Conservation (phyloP, 2,113 vertebrate genomes). For the Tinamus guttatus region DNA sequence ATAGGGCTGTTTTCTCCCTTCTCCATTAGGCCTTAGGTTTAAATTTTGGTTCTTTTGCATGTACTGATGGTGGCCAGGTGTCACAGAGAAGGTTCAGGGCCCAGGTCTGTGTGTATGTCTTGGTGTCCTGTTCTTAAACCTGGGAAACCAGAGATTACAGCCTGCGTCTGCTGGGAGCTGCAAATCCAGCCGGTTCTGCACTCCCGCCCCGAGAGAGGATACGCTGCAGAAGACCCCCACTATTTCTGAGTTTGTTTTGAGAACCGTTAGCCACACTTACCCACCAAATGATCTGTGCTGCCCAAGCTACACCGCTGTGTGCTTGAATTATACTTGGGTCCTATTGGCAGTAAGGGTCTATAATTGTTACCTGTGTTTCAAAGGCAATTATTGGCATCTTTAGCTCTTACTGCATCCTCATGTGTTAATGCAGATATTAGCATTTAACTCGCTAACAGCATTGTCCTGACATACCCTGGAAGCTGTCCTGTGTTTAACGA, state of each 20-base stretch:
- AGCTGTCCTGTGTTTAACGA: background rate
- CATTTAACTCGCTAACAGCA: background rate
- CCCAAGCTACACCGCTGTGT: background rate
- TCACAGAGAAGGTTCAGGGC: background rate
- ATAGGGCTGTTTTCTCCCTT: background rate
- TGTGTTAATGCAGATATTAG: background rate
- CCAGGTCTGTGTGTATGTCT: fast-evolving
- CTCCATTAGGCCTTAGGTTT: background rate
- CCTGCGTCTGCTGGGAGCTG: background rate
- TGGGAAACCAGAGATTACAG: background rate
- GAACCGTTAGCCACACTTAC: background rate
- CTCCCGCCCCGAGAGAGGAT: background rate
- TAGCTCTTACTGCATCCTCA: background rate
- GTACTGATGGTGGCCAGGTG: background rate
- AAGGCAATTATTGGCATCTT: background rate
- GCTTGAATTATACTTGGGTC: background rate
- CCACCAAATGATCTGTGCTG: background rate
- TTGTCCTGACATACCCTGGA: background rate
- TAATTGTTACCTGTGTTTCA: background rate
- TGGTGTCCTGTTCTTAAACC: background rate
- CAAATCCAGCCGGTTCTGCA: background rate
- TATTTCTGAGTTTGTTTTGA: background rate
- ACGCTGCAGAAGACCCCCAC: background rate
- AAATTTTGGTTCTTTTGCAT: background rate
- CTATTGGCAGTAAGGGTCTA: background rate